phyloP scores from a whole-genome alignment of 2,113 vertebrate genomes.

The Ictalurus punctatus region DNA sequence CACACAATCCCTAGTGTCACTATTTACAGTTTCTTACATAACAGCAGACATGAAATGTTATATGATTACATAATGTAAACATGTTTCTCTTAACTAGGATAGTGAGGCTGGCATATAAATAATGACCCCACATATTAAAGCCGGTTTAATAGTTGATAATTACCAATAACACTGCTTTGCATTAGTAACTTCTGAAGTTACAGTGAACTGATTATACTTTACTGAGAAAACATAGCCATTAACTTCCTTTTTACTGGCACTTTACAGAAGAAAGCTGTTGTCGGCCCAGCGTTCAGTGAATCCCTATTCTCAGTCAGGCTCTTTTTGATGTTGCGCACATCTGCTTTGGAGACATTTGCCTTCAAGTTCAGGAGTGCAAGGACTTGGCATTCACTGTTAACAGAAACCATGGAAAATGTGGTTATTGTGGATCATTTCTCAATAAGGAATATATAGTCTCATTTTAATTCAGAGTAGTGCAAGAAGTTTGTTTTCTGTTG shows the following conservation, averaged over 20 bases:
- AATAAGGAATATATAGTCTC: neutral
- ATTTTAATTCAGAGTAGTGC: neutral
- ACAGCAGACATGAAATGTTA: neutral
- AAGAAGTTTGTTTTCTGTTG: neutral
- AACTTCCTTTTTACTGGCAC: conserved; percentile 40
- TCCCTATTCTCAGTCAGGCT: conserved; percentile 60
- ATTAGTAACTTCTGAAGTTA: neutral
- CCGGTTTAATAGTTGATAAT: neutral
- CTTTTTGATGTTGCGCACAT: conserved; percentile 72
- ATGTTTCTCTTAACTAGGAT: neutral
- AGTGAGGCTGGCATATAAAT: neutral
- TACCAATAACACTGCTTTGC: neutral
- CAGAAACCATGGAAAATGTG: neutral
- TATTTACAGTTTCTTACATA: neutral
- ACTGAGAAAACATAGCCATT: neutral
- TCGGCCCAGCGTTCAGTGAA: neutral
- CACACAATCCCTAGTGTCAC: neutral
- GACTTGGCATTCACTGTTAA: conserved; percentile 77
- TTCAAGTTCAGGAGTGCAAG: conserved; percentile 81
- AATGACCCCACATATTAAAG: neutral
- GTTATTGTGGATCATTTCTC: neutral
- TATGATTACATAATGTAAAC: neutral
- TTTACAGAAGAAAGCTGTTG: conserved; percentile 62
- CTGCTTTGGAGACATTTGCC: conserved; percentile 68
- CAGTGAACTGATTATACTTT: neutral